Evolutionary conservation across 1,140 invertebrate genomes (phyloP).

Genomic region (Antheraea pernyi): DNA sequence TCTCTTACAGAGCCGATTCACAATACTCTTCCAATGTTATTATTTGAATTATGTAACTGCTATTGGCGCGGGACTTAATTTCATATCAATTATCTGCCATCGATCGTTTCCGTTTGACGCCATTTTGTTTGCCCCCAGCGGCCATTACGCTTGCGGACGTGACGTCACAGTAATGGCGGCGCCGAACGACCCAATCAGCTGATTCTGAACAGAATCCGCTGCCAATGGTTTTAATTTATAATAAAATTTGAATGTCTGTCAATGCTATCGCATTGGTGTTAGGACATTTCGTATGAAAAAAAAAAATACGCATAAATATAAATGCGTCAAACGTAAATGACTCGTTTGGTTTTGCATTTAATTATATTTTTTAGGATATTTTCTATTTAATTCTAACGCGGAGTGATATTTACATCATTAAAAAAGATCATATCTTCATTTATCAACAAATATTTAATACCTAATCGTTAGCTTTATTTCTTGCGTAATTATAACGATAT

Average conservation of each 20-base stretch:
- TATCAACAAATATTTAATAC: background rate
- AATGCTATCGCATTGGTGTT: constrained; percentile 55
- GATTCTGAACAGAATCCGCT: constrained; percentile 54
- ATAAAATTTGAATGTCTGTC: constrained; percentile 58
- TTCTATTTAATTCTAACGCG: constrained; percentile 30
- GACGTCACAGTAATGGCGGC: constrained; percentile 46
- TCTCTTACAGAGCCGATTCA: constrained; percentile 33
- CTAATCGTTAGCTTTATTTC: too few species aligned
- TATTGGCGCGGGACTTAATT: constrained; percentile 41
- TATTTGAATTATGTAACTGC: constrained; percentile 22
- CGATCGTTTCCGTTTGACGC: constrained; percentile 30
- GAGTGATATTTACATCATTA: background rate
- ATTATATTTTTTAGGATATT: constrained; percentile 46
- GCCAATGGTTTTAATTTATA: constrained; percentile 42
- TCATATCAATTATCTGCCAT: background rate
- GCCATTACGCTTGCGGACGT: constrained; percentile 37
- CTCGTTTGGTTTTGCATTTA: constrained; percentile 57
- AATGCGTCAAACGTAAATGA: constrained; percentile 18
- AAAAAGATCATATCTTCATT: constrained; percentile 1
- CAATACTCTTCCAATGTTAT: constrained; percentile 50
- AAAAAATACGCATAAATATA: constrained; percentile 36
- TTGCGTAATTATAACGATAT: too few species aligned
- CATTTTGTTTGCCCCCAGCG: constrained; percentile 18
- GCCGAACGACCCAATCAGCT: constrained; percentile 61
- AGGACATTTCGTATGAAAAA: constrained; percentile 56